Conservation (phyloP, 2,797 vertebrate species). For the Cirrhinus mrigala region DNA sequence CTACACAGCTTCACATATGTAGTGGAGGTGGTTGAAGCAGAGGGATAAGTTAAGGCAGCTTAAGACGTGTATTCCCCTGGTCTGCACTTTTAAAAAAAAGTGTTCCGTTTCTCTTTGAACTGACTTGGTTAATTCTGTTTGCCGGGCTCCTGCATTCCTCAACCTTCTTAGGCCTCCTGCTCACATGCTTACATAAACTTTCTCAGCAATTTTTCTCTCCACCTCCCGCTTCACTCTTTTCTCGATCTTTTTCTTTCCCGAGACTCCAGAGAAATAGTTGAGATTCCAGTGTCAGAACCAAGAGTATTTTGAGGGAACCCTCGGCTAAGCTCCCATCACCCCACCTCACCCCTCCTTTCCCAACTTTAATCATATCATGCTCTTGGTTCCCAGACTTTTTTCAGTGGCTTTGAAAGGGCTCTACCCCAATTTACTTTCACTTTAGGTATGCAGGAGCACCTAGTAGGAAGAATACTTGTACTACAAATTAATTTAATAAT, state of each 20-base stretch:
- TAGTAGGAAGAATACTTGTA: constrained; percentile 24
- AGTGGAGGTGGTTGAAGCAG: constrained; percentile 15
- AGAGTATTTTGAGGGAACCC: constrained; percentile 68
- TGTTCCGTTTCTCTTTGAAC: constrained; percentile 74
- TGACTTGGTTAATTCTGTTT: constrained; percentile 71
- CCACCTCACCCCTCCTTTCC: constrained; percentile 54
- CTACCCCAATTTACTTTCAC: constrained; percentile 12
- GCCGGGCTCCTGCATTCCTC: constrained; percentile 77
- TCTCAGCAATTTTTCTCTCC: constrained; percentile 66
- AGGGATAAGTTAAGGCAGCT: constrained; percentile 38
- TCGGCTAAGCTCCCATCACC: constrained; percentile 66
- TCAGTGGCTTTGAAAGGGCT: constrained; percentile 33
- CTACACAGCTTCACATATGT: constrained; percentile 29
- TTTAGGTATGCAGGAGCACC: constrained; percentile 19
- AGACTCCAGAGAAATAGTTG: constrained; percentile 77
- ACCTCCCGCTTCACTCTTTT: constrained; percentile 44
- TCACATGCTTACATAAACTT: constrained; percentile 81
- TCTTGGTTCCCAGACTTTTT: constrained; percentile 67
- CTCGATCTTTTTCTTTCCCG: constrained; percentile 59
- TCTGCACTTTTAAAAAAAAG: constrained; percentile 50
- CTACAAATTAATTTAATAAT: constrained; percentile 25
- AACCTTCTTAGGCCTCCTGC: constrained; percentile 77
- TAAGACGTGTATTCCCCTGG: constrained; percentile 42
- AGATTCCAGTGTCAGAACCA: constrained; percentile 76
- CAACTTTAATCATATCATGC: constrained; percentile 69